Base-by-base conservation (phyloP, 1,140 invertebrate genomes). In the Archivesica marissinica region DNA sequence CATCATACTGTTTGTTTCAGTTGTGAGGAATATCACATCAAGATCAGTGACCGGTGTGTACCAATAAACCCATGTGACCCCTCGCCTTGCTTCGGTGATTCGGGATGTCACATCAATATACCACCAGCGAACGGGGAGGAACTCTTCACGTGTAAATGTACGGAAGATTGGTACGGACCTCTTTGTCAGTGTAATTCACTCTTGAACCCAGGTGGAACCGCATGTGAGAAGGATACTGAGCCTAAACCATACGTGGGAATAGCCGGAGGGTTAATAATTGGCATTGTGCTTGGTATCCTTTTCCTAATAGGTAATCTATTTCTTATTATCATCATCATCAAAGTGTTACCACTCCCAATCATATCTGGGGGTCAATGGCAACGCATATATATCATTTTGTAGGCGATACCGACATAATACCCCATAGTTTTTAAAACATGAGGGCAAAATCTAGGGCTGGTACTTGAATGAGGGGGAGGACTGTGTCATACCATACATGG, bases 191-290 rank as follows among this genome's bases (percentile, higher is more conserved):
- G 98, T 93, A 96, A 96, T 9, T 96, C 97, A 82, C 97, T 97
- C 52, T 99, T 97, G 94, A 97, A 83, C 33, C 96, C 96, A 98
- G 98, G 78, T 96, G 97, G 91, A 97, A 98, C 94, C 99, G 98
- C 94, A 97, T 83, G 98, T 93, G 66, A 80, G n/a, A 52, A 68
- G 17, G 72, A 81, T 41, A 61, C 87, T 0, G 79, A 86, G 44
- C 54, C 80, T 54, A 66, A 86, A 2, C 81, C 59, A 7, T 76
- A 77, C 23, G 90, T 89, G 11, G 87, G 80, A 15, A 64, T 93
- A 11, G 89, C 87, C 28, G 76, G 86, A 33, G 92, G 88, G 1
- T 89, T 88, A n/a, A 85, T 93, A 17, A 87, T 88, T 23, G 92
- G 89, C 44, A 92, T 94, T 50, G 54, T 93, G 17, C 82, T 93